These are phyloP conservation scores for Tuta absoluta DNA, from an alignment of 2,888 invertebrate genomes.

Conservation along the genomic window DNA sequence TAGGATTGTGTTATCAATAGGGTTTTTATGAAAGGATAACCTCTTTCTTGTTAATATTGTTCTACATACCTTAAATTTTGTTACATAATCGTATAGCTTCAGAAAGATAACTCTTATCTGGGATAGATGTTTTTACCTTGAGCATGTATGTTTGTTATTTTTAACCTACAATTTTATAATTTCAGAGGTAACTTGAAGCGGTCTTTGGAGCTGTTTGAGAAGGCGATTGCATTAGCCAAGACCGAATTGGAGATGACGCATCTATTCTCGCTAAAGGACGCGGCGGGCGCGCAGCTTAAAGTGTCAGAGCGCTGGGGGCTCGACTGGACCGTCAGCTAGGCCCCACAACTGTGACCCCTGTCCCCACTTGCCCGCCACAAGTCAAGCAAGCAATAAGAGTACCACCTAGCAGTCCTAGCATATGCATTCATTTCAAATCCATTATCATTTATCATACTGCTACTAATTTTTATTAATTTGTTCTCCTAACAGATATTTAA, in stretches of 20 bases:
- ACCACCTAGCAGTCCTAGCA: constrained; percentile 59
- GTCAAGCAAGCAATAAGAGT: constrained; percentile 56
- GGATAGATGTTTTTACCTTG: neutral
- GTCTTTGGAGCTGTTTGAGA: constrained; percentile 93
- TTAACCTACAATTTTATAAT: constrained; percentile 29
- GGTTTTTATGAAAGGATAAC: constrained; percentile 21
- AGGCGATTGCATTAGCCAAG: constrained; percentile 91
- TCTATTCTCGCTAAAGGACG: constrained; percentile 93
- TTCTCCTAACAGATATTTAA: neutral
- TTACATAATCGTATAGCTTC: constrained; percentile 20
- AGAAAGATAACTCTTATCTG: constrained; percentile 3
- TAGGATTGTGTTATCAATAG: constrained; percentile 20
- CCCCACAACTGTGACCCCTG: constrained; percentile 27
- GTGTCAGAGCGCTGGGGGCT: constrained; percentile 89
- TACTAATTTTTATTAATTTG: constrained; percentile 18
- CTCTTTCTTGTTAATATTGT: constrained; percentile 10
- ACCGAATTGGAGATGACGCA: constrained; percentile 95
- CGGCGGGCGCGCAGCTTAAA: constrained; percentile 93
- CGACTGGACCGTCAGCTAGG: constrained; percentile 79
- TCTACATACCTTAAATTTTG: constrained; percentile 10
- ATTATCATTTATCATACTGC: neutral
- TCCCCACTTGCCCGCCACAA: constrained; percentile 24
- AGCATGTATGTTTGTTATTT: constrained; percentile 17
- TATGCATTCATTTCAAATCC: neutral
- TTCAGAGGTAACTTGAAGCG: constrained; percentile 90